A percentile compares a stretch with the other conserved stretches of the same genome.
phyloP scores from a whole-genome alignment of 2,888 invertebrate species.

The Liopterus haemorrhoidalis region DNA sequence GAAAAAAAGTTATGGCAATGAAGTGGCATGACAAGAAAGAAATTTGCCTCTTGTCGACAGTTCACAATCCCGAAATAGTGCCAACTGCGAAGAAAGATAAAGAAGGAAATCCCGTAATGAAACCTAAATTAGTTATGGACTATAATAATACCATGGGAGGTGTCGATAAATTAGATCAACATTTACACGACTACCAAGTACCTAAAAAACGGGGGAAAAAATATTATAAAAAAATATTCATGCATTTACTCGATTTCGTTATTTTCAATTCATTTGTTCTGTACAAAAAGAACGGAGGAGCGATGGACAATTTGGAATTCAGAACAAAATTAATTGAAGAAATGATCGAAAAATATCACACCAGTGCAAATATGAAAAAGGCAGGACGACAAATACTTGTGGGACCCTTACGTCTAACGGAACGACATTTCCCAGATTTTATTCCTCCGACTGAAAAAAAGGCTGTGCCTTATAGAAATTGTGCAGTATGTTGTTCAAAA shows the following conservation, averaged over 20 bases:
- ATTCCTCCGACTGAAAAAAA: constrained; percentile 25
- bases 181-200: constrained; percentile 4
- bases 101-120: constrained; percentile 1
- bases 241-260: constrained; percentile 11
- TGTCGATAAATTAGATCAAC: constrained; percentile 1
- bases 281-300: constrained; percentile 21
- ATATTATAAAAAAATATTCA: constrained; percentile 17
- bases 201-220: constrained; percentile 14
- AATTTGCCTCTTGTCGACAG: neutral
- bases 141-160: constrained; percentile 4
- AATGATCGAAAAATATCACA: constrained; percentile 23
- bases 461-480: constrained; percentile 13
- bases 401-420: constrained; percentile 20
- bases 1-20: neutral
- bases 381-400: constrained; percentile 12
- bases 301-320: constrained; percentile 21
- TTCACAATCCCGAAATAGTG: neutral
- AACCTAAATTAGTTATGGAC: neutral
- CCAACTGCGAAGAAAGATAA: too few relatives aligned
- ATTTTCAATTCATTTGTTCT: constrained; percentile 20
- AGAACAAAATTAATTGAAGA: constrained; percentile 20
- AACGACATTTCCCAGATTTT: constrained; percentile 26
- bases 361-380: constrained; percentile 8
- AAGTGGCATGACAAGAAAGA: neutral
- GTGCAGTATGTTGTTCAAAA: constrained; percentile 18